Conservation (phyloP, 2,113 vertebrate genomes). For the Dasypus novemcinctus region DNA sequence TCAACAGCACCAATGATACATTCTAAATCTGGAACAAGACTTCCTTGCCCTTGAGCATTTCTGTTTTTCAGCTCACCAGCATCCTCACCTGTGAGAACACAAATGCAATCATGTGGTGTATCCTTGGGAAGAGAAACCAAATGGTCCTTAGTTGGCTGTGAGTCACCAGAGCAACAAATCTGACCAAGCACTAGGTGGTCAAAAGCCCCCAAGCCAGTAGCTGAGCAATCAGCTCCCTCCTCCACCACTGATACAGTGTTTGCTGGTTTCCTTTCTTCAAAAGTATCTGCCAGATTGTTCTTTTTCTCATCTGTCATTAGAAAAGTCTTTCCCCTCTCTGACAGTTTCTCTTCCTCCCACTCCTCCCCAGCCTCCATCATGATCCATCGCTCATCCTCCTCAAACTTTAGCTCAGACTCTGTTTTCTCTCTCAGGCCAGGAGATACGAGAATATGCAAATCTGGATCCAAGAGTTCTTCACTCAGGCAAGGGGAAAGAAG, state of each 20-base stretch:
- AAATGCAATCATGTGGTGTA: neutral
- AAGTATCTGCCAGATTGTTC: constrained; percentile 79
- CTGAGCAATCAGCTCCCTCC: neutral
- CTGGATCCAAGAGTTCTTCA: constrained; percentile 89
- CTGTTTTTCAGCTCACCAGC: neutral
- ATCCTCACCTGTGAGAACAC: constrained; percentile 1
- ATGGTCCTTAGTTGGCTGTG: neutral
- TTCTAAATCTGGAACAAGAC: constrained; percentile 61
- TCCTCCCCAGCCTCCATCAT: constrained; percentile 89
- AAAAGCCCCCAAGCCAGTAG: constrained; percentile 46
- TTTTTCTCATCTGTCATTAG: constrained; percentile 78
- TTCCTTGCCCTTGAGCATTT: constrained; percentile 56
- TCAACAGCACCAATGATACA: neutral
- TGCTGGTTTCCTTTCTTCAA: constrained; percentile 79
- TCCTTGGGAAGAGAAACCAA: constrained; percentile 64
- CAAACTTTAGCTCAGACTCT: constrained; percentile 95
- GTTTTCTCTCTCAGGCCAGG: constrained; percentile 91
- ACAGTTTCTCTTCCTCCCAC: constrained; percentile 85
- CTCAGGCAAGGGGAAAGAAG: constrained; percentile 93
- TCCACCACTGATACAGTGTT: neutral
- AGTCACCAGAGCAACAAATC: constrained; percentile 46
- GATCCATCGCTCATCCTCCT: constrained; percentile 95
- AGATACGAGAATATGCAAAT: constrained; percentile 85
- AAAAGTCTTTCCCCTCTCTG: constrained; percentile 88
- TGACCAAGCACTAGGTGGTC: constrained; percentile 17